These are phyloP conservation scores for Pollenia griseotomentosa DNA, from an alignment of 2,888 invertebrate species.

Conservation along the genomic window DNA sequence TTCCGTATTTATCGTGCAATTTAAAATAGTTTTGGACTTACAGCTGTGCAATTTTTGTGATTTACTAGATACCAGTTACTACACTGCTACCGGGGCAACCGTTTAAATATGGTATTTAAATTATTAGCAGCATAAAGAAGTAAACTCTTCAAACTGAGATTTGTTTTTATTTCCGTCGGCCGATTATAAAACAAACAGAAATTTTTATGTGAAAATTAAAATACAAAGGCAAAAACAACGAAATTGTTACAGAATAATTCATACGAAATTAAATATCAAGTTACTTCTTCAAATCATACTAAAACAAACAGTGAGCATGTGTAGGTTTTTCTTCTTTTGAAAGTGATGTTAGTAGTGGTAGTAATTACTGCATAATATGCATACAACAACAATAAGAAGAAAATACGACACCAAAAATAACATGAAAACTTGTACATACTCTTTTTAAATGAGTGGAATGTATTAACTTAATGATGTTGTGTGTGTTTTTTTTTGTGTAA, in stretches of 20 bases:
- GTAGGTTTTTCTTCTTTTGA: slow-evolving; percentile 33
- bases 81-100: too few relatives aligned
- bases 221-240: slow-evolving; percentile 3
- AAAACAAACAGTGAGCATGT: slow-evolving; percentile 54
- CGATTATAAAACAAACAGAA: slow-evolving; percentile 9
- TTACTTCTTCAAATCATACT: slow-evolving; percentile 39
- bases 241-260: slow-evolving; percentile 9
- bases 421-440: background rate
- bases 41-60: too few relatives aligned
- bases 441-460: slow-evolving; percentile 47
- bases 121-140: too few relatives aligned
- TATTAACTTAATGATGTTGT: slow-evolving; percentile 11
- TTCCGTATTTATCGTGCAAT: too few relatives aligned
- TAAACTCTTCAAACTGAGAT: background rate
- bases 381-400: slow-evolving; percentile 24
- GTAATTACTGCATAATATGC: slow-evolving; percentile 49
- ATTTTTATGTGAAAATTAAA: background rate
- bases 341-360: slow-evolving; percentile 13
- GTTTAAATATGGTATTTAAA: too few relatives aligned
- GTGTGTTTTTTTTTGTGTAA: slow-evolving; percentile 19
- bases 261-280: slow-evolving; percentile 28
- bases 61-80: too few relatives aligned
- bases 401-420: background rate
- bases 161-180: slow-evolving; percentile 29
- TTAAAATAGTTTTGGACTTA: too few relatives aligned